A percentile compares a stretch with the other conserved stretches of the same genome.
These are phyloP conservation scores for Samia ricini DNA, from an alignment of 1,140 invertebrate species.

Conservation along the genomic window DNA sequence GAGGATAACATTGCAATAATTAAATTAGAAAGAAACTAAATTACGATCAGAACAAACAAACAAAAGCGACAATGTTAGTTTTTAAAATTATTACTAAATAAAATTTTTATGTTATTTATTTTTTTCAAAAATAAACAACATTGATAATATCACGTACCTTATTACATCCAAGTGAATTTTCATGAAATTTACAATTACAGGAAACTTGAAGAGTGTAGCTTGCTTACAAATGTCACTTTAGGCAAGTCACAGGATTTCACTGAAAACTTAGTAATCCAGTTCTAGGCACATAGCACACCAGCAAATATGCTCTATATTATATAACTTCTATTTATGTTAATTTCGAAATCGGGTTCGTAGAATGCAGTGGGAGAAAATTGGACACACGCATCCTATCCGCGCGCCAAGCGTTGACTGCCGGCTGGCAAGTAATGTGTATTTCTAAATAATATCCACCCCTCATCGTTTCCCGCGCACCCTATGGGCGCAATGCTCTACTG, in stretches of 20 bases:
- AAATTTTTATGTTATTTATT: too few species aligned
- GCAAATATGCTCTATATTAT: conserved; percentile 34
- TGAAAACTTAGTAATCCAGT: conserved; percentile 55
- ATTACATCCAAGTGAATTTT: not conserved
- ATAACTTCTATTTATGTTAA: conserved; percentile 59
- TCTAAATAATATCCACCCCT: conserved; percentile 69
- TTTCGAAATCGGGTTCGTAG: conserved; percentile 46
- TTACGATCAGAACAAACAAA: too few species aligned
- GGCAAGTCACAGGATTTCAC: conserved; percentile 24
- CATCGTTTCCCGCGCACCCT: conserved; percentile 62
- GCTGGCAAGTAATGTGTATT: conserved; percentile 46
- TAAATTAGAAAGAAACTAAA: too few species aligned
- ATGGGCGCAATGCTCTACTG: conserved; percentile 64
- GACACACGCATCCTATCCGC: conserved; percentile 43
- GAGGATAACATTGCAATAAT: too few species aligned
- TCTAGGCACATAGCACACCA: conserved; percentile 53
- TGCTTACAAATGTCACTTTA: not conserved
- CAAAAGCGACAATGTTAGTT: too few species aligned
- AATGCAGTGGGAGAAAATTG: conserved; percentile 23
- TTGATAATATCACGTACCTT: not conserved
- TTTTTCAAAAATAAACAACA: too few species aligned
- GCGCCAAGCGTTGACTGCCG: conserved; percentile 54
- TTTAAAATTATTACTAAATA: too few species aligned
- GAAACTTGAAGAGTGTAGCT: not conserved
- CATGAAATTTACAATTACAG: not conserved